Evolutionary conservation across 53 echinoderm and acorn worm genomes (phyloP).

Genomic region (Patiria pectinifera): DNA sequence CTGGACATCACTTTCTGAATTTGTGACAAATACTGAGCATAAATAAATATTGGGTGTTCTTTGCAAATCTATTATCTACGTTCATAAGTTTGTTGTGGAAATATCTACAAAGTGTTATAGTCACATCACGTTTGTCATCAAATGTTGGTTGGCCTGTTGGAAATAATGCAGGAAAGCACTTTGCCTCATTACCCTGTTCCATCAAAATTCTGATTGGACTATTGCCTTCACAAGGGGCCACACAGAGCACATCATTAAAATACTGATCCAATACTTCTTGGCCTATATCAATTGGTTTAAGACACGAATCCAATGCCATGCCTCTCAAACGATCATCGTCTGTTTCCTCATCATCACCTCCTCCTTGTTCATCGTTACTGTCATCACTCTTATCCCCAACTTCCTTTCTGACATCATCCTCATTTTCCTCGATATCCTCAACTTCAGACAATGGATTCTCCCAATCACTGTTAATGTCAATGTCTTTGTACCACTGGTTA

Average conservation of each 20-base stretch:
- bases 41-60: constrained; percentile 76
- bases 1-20: constrained; percentile 73
- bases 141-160: constrained; percentile 76
- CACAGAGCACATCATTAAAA: constrained; percentile 62
- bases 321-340: constrained; percentile 55
- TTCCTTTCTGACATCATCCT: constrained; percentile 9
- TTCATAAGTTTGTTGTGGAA: constrained; percentile 73
- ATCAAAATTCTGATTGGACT: constrained; percentile 68
- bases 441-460: constrained; percentile 38
- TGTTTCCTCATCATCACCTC: constrained; percentile 12
- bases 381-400: constrained; percentile 28
- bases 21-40: constrained; percentile 81
- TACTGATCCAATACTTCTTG: constrained; percentile 62
- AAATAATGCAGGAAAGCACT: constrained; percentile 74
- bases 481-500: constrained; percentile 59
- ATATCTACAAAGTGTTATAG: constrained; percentile 71
- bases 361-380: neutral
- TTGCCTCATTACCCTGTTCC: constrained; percentile 67
- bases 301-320: constrained; percentile 53
- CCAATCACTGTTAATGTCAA: constrained; percentile 62
- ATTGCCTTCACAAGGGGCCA: constrained; percentile 82
- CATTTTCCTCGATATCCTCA: neutral
- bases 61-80: constrained; percentile 77
- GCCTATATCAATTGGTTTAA: constrained; percentile 71
- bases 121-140: constrained; percentile 60